These are phyloP conservation scores for Trilocha varians DNA, from an alignment of 2,888 invertebrate genomes.

Conservation along the genomic window DNA sequence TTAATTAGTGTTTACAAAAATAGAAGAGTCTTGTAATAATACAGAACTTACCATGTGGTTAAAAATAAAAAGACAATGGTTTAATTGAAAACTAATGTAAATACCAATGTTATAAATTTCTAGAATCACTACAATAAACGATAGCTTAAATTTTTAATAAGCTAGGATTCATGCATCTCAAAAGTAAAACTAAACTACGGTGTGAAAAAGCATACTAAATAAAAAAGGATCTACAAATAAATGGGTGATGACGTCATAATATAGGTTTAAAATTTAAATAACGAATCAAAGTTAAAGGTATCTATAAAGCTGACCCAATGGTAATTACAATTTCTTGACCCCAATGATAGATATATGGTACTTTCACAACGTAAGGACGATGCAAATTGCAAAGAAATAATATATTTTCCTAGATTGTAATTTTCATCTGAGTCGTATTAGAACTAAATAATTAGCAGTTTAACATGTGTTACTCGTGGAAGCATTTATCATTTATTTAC, in stretches of 20 bases:
- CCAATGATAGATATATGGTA: no score
- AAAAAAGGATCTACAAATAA: background rate
- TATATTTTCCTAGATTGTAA: background rate
- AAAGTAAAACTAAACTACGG: background rate
- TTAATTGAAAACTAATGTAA: no score
- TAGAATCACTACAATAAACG: background rate
- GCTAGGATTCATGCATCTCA: background rate
- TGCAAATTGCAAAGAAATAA: no score
- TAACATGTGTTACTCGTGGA: background rate
- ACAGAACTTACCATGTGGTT: no score
- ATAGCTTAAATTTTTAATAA: background rate
- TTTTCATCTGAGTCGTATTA: slow-evolving; percentile 2
- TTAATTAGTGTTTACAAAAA: no score
- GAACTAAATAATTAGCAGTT: slow-evolving; percentile 1
- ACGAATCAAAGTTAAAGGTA: background rate
- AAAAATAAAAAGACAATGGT: no score
- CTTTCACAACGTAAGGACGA: no score
- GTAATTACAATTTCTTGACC: background rate
- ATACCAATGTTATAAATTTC: no score
- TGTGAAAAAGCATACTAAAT: background rate
- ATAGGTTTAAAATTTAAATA: no score
- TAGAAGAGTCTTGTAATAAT: no score
- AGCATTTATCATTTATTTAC: background rate
- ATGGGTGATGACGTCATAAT: background rate
- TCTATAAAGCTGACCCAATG: background rate